Evolutionary conservation across 2,113 vertebrate genomes (phyloP).

Genomic region (Stegostoma tigrinum): DNA sequence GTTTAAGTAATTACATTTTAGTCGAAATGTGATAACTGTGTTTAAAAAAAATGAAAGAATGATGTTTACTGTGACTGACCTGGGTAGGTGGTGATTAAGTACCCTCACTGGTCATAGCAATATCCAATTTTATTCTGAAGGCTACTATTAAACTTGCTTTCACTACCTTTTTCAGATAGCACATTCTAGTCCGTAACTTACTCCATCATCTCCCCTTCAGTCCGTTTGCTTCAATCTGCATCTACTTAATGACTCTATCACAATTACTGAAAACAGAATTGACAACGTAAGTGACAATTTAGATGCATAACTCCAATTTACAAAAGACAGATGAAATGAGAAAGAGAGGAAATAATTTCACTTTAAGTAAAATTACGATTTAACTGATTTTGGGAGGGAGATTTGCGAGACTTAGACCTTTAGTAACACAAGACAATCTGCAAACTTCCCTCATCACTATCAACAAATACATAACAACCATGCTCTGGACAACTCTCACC

Average conservation of each 20-base stretch:
- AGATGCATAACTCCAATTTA: background rate
- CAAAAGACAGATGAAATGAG: background rate
- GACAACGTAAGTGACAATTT: background rate
- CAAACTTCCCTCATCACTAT: background rate
- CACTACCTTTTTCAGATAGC: background rate
- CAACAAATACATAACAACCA: background rate
- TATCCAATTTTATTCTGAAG: background rate
- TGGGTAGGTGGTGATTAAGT: too few species aligned
- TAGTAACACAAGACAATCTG: background rate
- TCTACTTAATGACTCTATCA: background rate
- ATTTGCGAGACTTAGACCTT: background rate
- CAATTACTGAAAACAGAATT: background rate
- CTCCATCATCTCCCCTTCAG: background rate
- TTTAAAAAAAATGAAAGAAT: too few species aligned
- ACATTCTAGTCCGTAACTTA: background rate
- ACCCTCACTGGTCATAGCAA: too few species aligned
- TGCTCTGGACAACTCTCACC: background rate
- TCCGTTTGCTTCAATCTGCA: background rate
- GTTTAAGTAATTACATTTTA: too few species aligned
- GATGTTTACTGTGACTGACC: too few species aligned
- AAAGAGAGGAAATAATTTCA: background rate
- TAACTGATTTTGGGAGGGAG: background rate
- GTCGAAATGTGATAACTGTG: too few species aligned
- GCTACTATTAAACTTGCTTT: background rate
- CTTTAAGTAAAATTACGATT: background rate